A percentile compares a stretch with the other conserved stretches of the same genome.
Conservation (phyloP, 1,140 invertebrate species). For the Drosophila fuyamai region DNA sequence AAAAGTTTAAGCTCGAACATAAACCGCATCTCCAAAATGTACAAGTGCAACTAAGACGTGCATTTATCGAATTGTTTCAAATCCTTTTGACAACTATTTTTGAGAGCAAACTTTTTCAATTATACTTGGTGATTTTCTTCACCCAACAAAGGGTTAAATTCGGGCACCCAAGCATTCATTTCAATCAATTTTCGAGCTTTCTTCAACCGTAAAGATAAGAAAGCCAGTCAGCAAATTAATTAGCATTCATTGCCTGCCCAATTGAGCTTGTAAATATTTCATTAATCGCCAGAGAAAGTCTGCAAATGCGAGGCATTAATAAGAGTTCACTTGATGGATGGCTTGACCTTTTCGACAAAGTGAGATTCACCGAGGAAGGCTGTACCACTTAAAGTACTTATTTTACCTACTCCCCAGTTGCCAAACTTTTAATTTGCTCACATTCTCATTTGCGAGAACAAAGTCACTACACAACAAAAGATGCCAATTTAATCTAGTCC, state of each 20-base stretch:
- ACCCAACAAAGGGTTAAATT: slow-evolving; percentile 50
- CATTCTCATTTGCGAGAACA: slow-evolving; percentile 77
- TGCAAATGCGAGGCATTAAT: slow-evolving; percentile 56
- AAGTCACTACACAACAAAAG: slow-evolving; percentile 82
- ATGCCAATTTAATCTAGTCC: slow-evolving; percentile 84
- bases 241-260: slow-evolving; percentile 74
- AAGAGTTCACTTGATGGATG: slow-evolving; percentile 62
- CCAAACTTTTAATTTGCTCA: slow-evolving; percentile 76
- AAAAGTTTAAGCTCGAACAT: slow-evolving; percentile 48
- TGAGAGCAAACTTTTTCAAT: slow-evolving; percentile 73
- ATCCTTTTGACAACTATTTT: slow-evolving; percentile 66
- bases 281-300: slow-evolving; percentile 60
- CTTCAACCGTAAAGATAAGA: slow-evolving; percentile 71
- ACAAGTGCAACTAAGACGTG: slow-evolving; percentile 59
- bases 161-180: slow-evolving; percentile 24
- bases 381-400: not conserved
- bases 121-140: slow-evolving; percentile 48
- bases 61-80: slow-evolving; percentile 71
- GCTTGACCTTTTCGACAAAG: not conserved
- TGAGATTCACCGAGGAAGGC: not conserved
- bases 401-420: slow-evolving; percentile 36
- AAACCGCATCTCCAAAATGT: slow-evolving; percentile 53
- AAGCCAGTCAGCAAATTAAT: slow-evolving; percentile 60
- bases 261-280: slow-evolving; percentile 82
- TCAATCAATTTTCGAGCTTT: slow-evolving; percentile 54